phyloP scores from a whole-genome alignment of 2,888 invertebrate species.

The Aphidius colemani region DNA sequence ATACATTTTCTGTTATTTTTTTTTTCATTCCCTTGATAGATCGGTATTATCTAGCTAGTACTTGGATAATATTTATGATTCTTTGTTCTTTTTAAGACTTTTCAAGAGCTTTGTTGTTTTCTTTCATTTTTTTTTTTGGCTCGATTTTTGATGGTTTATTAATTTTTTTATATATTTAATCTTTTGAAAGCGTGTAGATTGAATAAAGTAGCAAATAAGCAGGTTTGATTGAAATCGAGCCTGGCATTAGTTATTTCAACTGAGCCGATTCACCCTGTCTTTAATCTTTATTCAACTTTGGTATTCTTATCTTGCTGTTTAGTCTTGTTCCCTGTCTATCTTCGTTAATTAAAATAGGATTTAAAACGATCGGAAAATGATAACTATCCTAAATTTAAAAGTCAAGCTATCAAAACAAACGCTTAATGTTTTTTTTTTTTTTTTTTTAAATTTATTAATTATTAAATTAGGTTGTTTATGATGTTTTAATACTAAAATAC shows the following conservation, averaged over 20 bases:
- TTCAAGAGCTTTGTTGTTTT: background rate
- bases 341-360: conserved; percentile 44
- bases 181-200: too few species aligned
- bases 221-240: too few species aligned
- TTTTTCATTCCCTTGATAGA: background rate
- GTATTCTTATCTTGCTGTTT: conserved; percentile 30
- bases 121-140: conserved; percentile 8
- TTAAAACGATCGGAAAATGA: background rate
- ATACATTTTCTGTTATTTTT: background rate
- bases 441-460: background rate
- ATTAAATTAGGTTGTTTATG: background rate
- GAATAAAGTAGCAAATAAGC: too few species aligned
- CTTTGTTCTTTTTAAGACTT: too few species aligned
- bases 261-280: conserved; percentile 17
- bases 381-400: background rate
- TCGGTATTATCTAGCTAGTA: background rate
- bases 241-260: background rate
- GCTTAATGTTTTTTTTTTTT: background rate
- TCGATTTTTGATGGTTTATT: background rate
- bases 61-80: background rate
- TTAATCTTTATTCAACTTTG: conserved; percentile 21
- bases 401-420: too few species aligned
- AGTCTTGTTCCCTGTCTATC: conserved; percentile 38
- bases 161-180: too few species aligned
- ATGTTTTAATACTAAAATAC: background rate